Evolutionary conservation across 2,888 invertebrate species (phyloP).

Genomic region (Harmothoe impar): DNA sequence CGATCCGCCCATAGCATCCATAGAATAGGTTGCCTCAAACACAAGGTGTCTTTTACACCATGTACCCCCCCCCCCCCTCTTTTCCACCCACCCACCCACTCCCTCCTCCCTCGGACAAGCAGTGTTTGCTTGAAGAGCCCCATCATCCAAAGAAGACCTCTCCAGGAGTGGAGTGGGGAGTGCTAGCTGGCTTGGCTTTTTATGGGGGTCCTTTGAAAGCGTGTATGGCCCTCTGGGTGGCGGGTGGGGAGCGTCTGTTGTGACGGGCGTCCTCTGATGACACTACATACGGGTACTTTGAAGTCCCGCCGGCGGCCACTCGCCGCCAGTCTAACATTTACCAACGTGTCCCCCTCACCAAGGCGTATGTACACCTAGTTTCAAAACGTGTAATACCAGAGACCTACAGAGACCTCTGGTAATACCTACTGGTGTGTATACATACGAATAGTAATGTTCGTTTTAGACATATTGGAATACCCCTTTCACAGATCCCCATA

Average conservation of each 20-base stretch:
- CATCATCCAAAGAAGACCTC: not conserved
- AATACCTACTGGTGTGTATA: too few species aligned
- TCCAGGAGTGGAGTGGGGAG: not conserved
- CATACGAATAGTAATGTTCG: too few species aligned
- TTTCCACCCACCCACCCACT: not conserved
- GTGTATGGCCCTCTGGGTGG: conserved; percentile 28
- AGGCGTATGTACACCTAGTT: too few species aligned
- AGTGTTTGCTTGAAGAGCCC: not conserved
- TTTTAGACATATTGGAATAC: too few species aligned
- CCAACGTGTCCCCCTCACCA: not conserved
- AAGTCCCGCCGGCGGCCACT: conserved; percentile 29
- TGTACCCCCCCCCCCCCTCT: not conserved
- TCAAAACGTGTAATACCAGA: too few species aligned
- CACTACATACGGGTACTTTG: conserved; percentile 35
- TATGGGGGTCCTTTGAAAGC: not conserved
- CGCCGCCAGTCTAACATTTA: conserved; percentile 24
- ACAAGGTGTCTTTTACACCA: not conserved
- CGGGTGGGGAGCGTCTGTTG: not conserved
- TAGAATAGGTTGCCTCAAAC: not conserved
- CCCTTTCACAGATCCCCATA: too few species aligned
- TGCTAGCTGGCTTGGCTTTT: not conserved
- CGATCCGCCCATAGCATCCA: not conserved
- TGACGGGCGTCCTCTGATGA: conserved; percentile 28
- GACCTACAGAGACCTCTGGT: too few species aligned
- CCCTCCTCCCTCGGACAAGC: not conserved